Conservation (phyloP, 2,888 invertebrate genomes). For the Drosophila algonquin region DNA sequence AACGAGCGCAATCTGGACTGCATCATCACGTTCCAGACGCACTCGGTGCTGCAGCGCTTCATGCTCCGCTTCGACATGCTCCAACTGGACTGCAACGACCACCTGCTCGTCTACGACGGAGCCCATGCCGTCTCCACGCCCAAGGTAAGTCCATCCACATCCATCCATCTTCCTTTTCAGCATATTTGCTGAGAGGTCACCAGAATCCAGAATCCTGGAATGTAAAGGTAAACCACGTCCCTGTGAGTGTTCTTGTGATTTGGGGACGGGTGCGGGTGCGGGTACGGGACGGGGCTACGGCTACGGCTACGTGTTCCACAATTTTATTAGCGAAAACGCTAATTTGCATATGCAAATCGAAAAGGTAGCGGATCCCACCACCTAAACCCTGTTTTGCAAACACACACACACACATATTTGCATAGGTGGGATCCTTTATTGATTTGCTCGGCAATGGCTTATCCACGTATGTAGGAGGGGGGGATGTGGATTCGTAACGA, state of each 20-base stretch:
- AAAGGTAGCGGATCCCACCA: conserved; percentile 11
- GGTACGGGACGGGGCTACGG: neutral
- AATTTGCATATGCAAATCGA: conserved; percentile 55
- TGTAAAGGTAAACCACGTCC: neutral
- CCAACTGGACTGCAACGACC: conserved; percentile 97
- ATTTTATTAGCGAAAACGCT: conserved; percentile 39
- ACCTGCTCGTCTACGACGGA: conserved; percentile 95
- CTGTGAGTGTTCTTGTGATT: neutral
- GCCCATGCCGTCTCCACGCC: conserved; percentile 94
- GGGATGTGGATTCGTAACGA: neutral
- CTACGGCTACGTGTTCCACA: conserved; percentile 31
- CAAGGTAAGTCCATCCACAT: conserved; percentile 87
- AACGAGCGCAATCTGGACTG: conserved; percentile 96
- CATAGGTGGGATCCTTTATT: conserved; percentile 23
- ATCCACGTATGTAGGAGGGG: conserved; percentile 32
- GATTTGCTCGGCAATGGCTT: conserved; percentile 39
- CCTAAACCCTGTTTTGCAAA: neutral
- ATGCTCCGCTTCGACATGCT: conserved; percentile 96
- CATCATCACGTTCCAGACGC: conserved; percentile 96
- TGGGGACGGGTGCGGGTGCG: too few relatives aligned
- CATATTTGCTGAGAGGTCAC: neutral
- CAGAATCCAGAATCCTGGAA: neutral
- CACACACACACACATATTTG: neutral
- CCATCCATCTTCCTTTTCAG: neutral
- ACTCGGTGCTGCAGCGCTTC: conserved; percentile 96